Conservation (phyloP, 2,888 invertebrate species). For the Volucella inflata region DNA sequence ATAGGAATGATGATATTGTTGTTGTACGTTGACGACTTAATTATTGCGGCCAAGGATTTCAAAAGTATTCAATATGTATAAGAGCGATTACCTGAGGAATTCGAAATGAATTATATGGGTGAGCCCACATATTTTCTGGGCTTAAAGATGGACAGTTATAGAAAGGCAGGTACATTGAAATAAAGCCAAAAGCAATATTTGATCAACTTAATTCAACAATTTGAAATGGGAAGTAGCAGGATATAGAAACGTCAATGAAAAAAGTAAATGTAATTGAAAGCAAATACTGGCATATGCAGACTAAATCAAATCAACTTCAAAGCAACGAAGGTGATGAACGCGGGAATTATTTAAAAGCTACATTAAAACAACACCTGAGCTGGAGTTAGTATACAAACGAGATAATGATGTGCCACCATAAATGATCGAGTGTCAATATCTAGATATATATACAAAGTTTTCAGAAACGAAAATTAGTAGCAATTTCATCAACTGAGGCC, state of each 20-base stretch:
- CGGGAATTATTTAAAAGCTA: constrained; percentile 25
- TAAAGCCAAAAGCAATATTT: too few species aligned
- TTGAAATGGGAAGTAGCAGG: too few species aligned
- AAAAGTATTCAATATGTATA: constrained; percentile 2
- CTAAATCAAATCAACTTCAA: constrained; percentile 28
- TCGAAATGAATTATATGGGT: not conserved
- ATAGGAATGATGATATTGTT: too few species aligned
- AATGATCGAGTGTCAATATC: constrained; percentile 62
- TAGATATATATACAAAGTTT: constrained; percentile 61
- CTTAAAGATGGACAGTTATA: too few species aligned
- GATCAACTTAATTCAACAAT: too few species aligned
- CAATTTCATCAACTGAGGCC: constrained; percentile 53
- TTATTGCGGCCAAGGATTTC: constrained; percentile 4
- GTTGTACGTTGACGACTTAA: too few species aligned
- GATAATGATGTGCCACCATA: constrained; percentile 14
- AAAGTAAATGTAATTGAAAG: too few species aligned
- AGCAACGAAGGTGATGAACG: constrained; percentile 11
- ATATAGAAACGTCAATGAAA: too few species aligned
- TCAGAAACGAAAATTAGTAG: constrained; percentile 60
- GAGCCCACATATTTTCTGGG: too few species aligned
- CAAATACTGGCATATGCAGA: not conserved
- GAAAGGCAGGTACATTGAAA: too few species aligned
- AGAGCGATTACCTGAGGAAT: not conserved
- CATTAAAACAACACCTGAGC: constrained; percentile 16
- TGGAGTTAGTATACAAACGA: constrained; percentile 8